Evolutionary conservation across 2,888 invertebrate species (phyloP).

Genomic region (Pachymerium ferrugineum): DNA sequence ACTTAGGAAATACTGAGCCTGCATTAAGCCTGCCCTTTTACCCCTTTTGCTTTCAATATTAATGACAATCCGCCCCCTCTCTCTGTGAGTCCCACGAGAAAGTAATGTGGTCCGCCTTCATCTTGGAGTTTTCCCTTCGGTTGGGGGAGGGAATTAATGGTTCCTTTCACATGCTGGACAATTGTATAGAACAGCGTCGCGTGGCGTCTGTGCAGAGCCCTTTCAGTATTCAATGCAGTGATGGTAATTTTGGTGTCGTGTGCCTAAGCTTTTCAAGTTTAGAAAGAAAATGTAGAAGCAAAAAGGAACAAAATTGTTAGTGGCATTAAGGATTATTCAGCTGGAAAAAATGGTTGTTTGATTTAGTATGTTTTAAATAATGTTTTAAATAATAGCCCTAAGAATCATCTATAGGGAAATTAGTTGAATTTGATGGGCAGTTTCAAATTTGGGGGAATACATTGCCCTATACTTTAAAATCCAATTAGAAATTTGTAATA

Average conservation of each 20-base stretch:
- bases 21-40: neutral
- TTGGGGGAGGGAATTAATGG: constrained; percentile 8
- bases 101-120: neutral
- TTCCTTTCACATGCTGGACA: neutral
- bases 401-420: no score
- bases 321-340: no score
- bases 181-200: neutral
- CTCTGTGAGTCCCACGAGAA: neutral
- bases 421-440: no score
- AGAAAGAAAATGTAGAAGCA: neutral
- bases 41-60: neutral
- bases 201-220: neutral
- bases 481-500: no score
- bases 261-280: neutral
- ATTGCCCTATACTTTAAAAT: no score
- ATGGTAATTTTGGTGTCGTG: constrained; percentile 1
- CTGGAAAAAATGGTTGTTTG: no score
- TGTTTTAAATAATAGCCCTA: no score
- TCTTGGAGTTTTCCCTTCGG: neutral
- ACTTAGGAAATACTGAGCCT: no score
- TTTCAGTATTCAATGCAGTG: neutral
- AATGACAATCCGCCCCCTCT: neutral
- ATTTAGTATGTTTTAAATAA: no score
- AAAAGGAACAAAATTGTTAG: no score
- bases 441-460: no score